These are phyloP conservation scores for Cynocephalus volans DNA, from an alignment of 2,113 vertebrate species.

Conservation along the genomic window DNA sequence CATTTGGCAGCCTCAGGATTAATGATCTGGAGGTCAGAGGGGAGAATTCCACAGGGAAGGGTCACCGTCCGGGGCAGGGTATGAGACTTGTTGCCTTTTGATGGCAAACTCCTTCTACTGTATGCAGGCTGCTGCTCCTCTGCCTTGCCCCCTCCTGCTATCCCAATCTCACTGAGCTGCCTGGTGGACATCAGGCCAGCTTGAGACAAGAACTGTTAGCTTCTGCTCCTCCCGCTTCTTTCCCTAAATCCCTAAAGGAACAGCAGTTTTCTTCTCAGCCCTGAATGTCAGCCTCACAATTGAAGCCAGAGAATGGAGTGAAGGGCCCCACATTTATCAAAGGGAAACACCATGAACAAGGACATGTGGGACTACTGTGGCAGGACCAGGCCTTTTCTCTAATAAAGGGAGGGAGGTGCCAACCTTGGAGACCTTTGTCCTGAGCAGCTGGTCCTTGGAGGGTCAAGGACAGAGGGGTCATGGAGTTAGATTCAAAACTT, in stretches of 20 bases:
- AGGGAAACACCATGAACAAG: background rate
- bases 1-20: conserved; percentile 92
- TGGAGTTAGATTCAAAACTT: background rate
- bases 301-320: background rate
- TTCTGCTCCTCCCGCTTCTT: background rate
- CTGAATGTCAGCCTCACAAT: fast-evolving
- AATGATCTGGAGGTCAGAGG: conserved; percentile 91
- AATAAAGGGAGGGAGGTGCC: background rate
- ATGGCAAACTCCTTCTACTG: conserved; percentile 88
- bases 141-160: background rate
- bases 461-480: background rate
- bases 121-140: conserved; percentile 73
- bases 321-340: background rate
- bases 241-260: background rate
- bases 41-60: conserved; percentile 92
- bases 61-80: conserved; percentile 86
- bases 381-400: background rate
- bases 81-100: conserved; percentile 91
- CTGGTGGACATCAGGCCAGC: background rate
- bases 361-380: background rate
- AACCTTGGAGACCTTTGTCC: background rate
- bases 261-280: background rate
- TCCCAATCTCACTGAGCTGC: background rate
- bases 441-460: background rate
- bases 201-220: background rate